phyloP scores from a whole-genome alignment of 2,113 vertebrate species.

The Hiodon alosoides region DNA sequence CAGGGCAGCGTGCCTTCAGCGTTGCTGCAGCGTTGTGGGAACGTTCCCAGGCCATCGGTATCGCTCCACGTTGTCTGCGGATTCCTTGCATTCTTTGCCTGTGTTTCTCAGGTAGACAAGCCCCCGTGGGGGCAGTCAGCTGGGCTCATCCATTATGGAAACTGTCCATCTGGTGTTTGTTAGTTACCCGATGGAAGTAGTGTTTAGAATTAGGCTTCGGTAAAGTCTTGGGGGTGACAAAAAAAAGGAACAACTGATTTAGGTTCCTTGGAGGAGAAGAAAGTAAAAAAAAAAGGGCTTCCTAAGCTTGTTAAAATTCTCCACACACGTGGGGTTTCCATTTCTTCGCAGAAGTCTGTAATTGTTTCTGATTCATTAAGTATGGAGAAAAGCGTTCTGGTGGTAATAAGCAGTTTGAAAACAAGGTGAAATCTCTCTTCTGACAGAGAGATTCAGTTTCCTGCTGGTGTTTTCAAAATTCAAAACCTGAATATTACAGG shows the following conservation, averaged over 20 bases:
- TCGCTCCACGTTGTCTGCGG: constrained; percentile 30
- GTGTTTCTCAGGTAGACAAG: constrained; percentile 50
- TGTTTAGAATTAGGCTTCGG: constrained; percentile 24
- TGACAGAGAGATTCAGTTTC: constrained; percentile 41
- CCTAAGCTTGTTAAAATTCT: constrained; percentile 62
- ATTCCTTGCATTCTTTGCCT: constrained; percentile 57
- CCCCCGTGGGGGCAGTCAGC: constrained; percentile 44
- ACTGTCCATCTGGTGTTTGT: constrained; percentile 51
- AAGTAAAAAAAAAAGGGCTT: constrained; percentile 47
- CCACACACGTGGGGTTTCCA: constrained; percentile 41
- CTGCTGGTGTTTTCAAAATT: constrained; percentile 42
- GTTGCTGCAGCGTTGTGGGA: neutral
- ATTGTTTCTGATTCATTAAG: constrained; percentile 61
- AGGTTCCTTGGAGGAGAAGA: neutral
- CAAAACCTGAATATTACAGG: constrained; percentile 46
- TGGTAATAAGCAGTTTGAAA: constrained; percentile 55
- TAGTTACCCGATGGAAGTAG: constrained; percentile 46
- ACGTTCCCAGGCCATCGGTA: neutral
- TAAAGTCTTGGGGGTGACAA: constrained; percentile 1
- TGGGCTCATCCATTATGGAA: constrained; percentile 53
- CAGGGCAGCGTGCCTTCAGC: neutral
- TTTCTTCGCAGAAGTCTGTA: constrained; percentile 43
- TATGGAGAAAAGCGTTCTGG: constrained; percentile 42
- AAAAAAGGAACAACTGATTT: neutral
- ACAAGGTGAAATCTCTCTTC: constrained; percentile 49